Evolutionary conservation across 2,888 invertebrate genomes (phyloP).

Genomic region (Julus scandinavius): DNA sequence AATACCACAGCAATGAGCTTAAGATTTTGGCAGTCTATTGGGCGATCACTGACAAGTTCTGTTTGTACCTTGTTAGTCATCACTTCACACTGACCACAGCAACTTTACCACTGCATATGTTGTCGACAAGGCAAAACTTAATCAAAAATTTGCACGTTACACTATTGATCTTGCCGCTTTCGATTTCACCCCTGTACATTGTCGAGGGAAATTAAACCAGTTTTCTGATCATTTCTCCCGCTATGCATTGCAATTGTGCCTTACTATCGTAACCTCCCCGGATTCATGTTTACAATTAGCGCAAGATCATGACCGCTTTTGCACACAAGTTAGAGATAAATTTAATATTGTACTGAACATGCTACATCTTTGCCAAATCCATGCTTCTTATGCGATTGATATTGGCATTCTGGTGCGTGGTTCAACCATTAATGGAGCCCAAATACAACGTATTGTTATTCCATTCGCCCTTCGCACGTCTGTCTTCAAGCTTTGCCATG

Average conservation of each 20-base stretch:
- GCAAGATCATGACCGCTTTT: not conserved
- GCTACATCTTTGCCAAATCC: not conserved
- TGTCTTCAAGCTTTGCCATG: not conserved
- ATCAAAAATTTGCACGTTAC: not conserved
- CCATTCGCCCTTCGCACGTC: not conserved
- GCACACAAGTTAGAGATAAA: not conserved
- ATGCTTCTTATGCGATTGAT: not conserved
- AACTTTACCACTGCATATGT: conserved; percentile 24
- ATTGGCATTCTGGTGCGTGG: not conserved
- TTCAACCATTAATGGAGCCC: not conserved
- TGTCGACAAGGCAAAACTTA: not conserved
- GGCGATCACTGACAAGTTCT: too few relatives aligned
- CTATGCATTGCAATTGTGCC: not conserved
- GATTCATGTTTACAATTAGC: not conserved
- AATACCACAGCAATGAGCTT: too few relatives aligned
- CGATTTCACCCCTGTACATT: not conserved
- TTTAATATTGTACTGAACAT: not conserved
- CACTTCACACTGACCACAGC: not conserved
- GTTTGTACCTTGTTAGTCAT: too few relatives aligned
- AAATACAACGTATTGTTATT: not conserved
- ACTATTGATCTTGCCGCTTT: not conserved
- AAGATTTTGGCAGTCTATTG: too few relatives aligned
- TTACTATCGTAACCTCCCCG: not conserved
- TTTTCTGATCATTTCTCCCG: not conserved
- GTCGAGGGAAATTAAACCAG: not conserved